These are phyloP conservation scores for Trissoscelio sp. DNA, from an alignment of 2,888 invertebrate species.

Conservation along the genomic window DNA sequence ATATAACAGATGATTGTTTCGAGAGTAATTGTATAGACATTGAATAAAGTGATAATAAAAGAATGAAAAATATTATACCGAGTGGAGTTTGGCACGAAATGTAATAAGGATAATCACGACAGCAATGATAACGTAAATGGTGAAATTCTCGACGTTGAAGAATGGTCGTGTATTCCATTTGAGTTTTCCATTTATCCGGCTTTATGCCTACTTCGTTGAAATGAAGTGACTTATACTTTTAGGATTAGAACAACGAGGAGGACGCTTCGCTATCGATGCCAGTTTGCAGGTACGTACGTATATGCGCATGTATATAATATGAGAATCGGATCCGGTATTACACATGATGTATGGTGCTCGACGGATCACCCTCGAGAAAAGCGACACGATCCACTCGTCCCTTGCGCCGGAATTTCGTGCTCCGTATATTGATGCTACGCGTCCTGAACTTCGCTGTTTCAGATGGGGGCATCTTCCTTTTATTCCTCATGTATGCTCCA, in stretches of 20 bases:
- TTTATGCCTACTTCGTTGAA: constrained; percentile 71
- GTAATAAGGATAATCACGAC: constrained; percentile 68
- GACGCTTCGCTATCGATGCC: constrained; percentile 70
- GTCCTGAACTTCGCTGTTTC: constrained; percentile 71
- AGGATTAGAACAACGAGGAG: constrained; percentile 72
- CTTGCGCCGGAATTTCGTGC: constrained; percentile 79
- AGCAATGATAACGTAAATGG: constrained; percentile 68
- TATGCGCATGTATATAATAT: constrained; percentile 77
- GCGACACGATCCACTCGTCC: constrained; percentile 75
- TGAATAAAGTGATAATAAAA: constrained; percentile 66
- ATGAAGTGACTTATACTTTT: constrained; percentile 72
- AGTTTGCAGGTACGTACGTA: constrained; percentile 67
- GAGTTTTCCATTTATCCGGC: constrained; percentile 74
- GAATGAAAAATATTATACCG: constrained; percentile 59
- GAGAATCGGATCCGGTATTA: constrained; percentile 81
- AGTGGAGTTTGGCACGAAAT: constrained; percentile 62
- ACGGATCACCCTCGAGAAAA: constrained; percentile 78
- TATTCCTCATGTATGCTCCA: constrained; percentile 43
- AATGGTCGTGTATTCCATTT: constrained; percentile 73
- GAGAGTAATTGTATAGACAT: constrained; percentile 59
- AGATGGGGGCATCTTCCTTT: constrained; percentile 38
- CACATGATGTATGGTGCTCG: constrained; percentile 81
- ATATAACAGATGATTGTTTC: constrained; percentile 65
- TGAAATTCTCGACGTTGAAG: constrained; percentile 69
- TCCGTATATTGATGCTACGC: constrained; percentile 81